phyloP scores from a whole-genome alignment of 2,113 vertebrate species.

The Lipophrys pholis region DNA sequence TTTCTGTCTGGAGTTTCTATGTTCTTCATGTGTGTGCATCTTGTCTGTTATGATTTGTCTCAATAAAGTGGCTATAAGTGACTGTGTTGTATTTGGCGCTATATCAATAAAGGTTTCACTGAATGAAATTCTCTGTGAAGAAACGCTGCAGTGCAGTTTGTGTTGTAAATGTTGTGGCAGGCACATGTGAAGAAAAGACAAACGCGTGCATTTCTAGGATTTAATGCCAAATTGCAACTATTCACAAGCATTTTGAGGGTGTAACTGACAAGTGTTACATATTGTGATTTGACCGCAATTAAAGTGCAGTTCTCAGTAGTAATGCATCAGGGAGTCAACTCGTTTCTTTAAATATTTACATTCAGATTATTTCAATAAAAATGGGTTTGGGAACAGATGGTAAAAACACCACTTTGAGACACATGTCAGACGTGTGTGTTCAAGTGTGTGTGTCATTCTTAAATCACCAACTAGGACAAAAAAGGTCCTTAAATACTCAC shows the following conservation, averaged over 20 bases:
- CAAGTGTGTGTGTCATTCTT: constrained; percentile 23
- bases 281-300: constrained; percentile 16
- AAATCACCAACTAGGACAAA: too few species aligned
- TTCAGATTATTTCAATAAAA: constrained; percentile 3
- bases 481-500: constrained; percentile 30
- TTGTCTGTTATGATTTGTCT: too few species aligned
- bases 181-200: constrained; percentile 10
- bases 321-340: constrained; percentile 13
- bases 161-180: neutral
- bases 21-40: too few species aligned
- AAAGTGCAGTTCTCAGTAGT: constrained; percentile 7
- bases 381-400: neutral
- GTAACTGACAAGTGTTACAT: constrained; percentile 10
- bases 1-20: too few species aligned
- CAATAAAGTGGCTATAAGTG: too few species aligned
- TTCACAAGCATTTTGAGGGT: constrained; percentile 43
- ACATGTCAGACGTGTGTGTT: constrained; percentile 5
- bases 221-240: constrained; percentile 49
- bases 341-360: constrained; percentile 61
- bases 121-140: too few species aligned
- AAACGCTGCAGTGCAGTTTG: neutral
- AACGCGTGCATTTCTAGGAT: constrained; percentile 34
- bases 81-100: too few species aligned
- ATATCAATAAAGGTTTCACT: too few species aligned
- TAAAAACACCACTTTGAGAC: neutral